These are phyloP conservation scores for Fulmarus glacialis DNA, from an alignment of 2,113 vertebrate species.

Conservation along the genomic window DNA sequence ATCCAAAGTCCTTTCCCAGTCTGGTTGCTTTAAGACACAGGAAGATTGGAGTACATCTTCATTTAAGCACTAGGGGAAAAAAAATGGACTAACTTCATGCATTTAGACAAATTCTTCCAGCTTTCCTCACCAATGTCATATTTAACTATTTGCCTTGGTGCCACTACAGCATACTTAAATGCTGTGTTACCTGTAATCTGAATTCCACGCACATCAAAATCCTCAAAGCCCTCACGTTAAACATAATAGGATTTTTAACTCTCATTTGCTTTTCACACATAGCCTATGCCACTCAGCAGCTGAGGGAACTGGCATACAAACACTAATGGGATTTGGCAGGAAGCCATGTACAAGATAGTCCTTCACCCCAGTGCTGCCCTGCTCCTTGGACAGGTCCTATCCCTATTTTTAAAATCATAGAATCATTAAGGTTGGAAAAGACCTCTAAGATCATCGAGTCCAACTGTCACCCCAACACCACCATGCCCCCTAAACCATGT, in stretches of 20 bases:
- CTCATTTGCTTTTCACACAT: fast-evolving
- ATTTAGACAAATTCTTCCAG: neutral
- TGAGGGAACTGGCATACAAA: neutral
- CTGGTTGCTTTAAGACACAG: neutral
- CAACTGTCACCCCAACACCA: no score
- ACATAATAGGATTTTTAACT: neutral
- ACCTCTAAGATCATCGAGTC: no score
- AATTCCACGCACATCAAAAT: neutral
- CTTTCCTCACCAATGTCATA: neutral
- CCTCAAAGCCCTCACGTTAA: neutral
- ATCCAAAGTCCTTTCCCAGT: fast-evolving
- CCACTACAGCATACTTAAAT: no score
- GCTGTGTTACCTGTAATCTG: neutral
- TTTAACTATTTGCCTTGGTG: neutral
- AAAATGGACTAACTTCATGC: neutral
- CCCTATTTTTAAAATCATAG: neutral
- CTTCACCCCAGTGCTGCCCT: neutral
- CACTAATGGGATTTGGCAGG: neutral
- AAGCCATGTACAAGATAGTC: neutral
- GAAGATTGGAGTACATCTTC: no score
- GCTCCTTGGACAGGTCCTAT: neutral
- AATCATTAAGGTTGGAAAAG: no score
- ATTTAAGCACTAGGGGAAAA: neutral
- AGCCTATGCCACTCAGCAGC: fast-evolving
- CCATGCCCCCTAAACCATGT: no score